Conservation (phyloP, 2,113 vertebrate species). For the Prietella phreatophila region DNA sequence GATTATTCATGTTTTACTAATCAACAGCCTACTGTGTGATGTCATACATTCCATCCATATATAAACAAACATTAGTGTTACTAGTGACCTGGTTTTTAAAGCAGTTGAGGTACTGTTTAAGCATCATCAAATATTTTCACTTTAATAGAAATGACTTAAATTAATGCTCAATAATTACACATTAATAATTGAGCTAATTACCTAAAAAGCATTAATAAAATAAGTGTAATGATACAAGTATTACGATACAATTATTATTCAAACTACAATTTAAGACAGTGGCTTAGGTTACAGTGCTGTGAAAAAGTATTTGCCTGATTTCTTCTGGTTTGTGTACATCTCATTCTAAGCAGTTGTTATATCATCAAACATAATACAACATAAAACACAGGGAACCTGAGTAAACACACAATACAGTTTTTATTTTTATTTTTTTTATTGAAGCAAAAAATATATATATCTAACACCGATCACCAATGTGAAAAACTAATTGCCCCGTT, state of each 20-base stretch:
- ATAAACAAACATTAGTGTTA: neutral
- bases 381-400: too few relatives aligned
- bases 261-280: too few relatives aligned
- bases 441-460: too few relatives aligned
- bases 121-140: neutral
- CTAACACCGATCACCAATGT: too few relatives aligned
- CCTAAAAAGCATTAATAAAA: neutral
- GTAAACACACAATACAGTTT: too few relatives aligned
- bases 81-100: neutral
- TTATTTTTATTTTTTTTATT: too few relatives aligned
- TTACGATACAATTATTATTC: too few relatives aligned
- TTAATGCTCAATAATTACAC: neutral
- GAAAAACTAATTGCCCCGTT: too few relatives aligned
- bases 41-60: neutral
- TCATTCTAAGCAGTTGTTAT: too few relatives aligned
- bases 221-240: neutral
- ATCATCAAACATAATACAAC: too few relatives aligned
- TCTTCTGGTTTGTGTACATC: too few relatives aligned
- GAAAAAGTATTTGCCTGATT: too few relatives aligned
- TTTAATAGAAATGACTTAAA: neutral
- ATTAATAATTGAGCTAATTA: neutral
- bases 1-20: neutral
- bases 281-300: neutral
- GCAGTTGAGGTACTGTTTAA: neutral
- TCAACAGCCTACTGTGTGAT: neutral